A percentile compares a stretch with the other conserved stretches of the same genome.
These are phyloP conservation scores for Myotis brandtii DNA, from an alignment of 2,113 vertebrate genomes.

Conservation along the genomic window DNA sequence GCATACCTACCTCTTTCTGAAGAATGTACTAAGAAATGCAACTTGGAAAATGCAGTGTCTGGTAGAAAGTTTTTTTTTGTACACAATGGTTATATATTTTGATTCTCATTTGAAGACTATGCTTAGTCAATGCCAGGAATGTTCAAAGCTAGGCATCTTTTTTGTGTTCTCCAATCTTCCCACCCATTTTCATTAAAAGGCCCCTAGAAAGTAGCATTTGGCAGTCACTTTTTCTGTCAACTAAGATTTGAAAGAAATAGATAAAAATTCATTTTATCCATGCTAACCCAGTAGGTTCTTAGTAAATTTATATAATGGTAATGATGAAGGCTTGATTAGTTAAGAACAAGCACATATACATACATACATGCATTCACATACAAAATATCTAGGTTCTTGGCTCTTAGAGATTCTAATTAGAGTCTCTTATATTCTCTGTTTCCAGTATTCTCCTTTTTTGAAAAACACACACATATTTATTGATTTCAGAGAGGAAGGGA, in stretches of 20 bases:
- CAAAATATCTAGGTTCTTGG: not conserved
- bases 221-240: constrained; percentile 29
- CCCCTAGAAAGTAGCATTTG: not conserved
- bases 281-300: not conserved
- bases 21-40: not conserved
- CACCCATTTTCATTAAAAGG: not conserved
- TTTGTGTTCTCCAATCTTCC: not conserved
- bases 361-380: not conserved
- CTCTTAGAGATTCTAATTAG: constrained; percentile 46
- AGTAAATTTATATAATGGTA: constrained; percentile 48
- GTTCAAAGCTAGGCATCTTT: not conserved
- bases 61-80: constrained; percentile 21
- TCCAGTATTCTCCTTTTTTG: constrained; percentile 52
- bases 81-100: constrained; percentile 37
- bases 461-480: no score
- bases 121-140: not conserved
- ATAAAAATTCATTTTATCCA: constrained; percentile 53
- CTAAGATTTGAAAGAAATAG: not conserved
- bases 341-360: not conserved
- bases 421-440: not conserved
- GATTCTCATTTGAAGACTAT: constrained; percentile 43
- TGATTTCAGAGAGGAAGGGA: no score
- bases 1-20: constrained; percentile 1
- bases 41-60: constrained; percentile 4
- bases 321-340: constrained; percentile 27